Evolutionary conservation across 2,888 invertebrate genomes (phyloP).

Genomic region (Athalia rosae): DNA sequence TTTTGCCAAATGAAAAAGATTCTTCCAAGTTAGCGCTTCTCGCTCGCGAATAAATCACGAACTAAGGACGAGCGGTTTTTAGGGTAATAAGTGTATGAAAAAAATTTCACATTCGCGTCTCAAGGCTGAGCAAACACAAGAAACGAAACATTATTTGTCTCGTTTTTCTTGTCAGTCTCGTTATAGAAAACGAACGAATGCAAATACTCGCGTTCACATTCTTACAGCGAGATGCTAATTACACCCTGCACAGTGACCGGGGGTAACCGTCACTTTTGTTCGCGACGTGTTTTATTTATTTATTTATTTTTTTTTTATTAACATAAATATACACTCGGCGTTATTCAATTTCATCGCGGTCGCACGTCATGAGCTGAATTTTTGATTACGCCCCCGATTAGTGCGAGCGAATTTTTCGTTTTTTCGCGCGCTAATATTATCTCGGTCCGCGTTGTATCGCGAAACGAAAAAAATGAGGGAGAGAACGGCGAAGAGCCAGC

Average conservation of each 20-base stretch:
- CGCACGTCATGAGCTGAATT: too few relatives aligned
- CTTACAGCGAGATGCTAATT: conserved; percentile 30
- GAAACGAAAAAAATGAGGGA: not conserved
- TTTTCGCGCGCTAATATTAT: too few relatives aligned
- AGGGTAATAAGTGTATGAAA: conserved; percentile 26
- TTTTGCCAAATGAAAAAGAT: conserved; percentile 8
- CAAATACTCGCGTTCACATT: not conserved
- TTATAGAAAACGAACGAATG: conserved; percentile 29
- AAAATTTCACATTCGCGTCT: not conserved
- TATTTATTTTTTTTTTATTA: conserved; percentile 1
- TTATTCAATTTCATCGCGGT: conserved; percentile 16
- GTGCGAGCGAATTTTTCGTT: too few relatives aligned
- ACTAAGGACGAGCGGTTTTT: conserved; percentile 27
- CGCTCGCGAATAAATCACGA: conserved; percentile 53
- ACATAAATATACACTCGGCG: conserved; percentile 7
- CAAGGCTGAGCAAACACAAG: not conserved
- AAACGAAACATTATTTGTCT: not conserved
- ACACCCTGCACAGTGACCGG: conserved; percentile 10
- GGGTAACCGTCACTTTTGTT: conserved; percentile 13
- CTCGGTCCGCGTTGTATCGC: not conserved
- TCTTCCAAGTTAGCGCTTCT: conserved; percentile 38
- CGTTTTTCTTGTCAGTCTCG: conserved; percentile 6
- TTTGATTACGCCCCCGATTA: too few relatives aligned
- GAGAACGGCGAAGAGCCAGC: not conserved
- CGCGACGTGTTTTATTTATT: not conserved